Conservation (phyloP, 2,797 vertebrate species). For the Poecilia wingei region DNA sequence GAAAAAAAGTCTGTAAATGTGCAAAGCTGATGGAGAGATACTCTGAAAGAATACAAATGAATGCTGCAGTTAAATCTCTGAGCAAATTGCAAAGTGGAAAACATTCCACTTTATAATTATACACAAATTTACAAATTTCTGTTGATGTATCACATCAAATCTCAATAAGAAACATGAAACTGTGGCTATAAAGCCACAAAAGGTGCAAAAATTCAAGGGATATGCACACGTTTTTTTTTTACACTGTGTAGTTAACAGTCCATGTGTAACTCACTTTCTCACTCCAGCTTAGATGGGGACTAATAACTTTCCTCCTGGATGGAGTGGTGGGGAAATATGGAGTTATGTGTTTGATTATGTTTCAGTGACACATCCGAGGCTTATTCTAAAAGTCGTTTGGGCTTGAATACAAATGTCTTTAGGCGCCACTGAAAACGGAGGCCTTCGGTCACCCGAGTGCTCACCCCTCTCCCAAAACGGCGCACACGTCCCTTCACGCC, state of each 20-base stretch:
- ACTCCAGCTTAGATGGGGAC: not conserved
- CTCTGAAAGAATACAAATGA: not conserved
- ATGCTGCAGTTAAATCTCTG: not conserved
- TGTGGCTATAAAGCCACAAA: not conserved
- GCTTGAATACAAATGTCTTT: conserved; percentile 40
- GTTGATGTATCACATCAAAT: not conserved
- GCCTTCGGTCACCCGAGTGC: conserved; percentile 23
- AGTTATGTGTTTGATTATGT: not conserved
- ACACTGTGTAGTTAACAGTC: not conserved
- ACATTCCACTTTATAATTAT: not conserved
- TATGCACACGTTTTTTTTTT: not conserved
- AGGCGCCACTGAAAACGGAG: conserved; percentile 28
- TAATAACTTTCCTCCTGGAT: not conserved
- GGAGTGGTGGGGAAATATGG: not conserved
- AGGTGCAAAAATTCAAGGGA: not conserved
- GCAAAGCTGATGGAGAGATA: not conserved
- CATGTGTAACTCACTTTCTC: not conserved
- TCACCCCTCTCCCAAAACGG: conserved; percentile 5
- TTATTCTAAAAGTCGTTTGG: conserved; percentile 9
- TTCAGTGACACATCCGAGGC: not conserved
- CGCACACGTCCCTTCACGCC: conserved; percentile 6
- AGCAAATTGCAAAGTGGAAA: not conserved
- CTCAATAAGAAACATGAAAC: not conserved
- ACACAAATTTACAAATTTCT: not conserved
- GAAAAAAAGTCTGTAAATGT: not conserved